Base-by-base conservation (phyloP, 2,113 vertebrate genomes). In the Rhea pennata region DNA sequence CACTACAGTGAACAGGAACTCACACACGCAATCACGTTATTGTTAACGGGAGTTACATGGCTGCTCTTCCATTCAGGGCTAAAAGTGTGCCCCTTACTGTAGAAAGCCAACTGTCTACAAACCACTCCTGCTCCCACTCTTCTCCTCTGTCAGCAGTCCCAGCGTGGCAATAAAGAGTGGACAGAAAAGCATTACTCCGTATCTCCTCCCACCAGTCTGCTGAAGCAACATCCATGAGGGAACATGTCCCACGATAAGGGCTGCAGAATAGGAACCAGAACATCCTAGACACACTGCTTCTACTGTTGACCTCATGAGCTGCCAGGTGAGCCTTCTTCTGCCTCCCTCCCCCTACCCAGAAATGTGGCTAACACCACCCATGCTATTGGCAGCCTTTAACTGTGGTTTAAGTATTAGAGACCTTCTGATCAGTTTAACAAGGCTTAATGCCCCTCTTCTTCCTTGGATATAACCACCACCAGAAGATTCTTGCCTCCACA, bases 21-120 rank as follows among this genome's bases (percentile, higher is more conserved):
- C 96, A 89, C 88, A 97, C 80, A 96, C 2, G 84, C 96, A 96
- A 80, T 96, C 48, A 5, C 23, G 36, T 95, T 97, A 97, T 74
- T 93, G 97, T 94, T 98, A 95, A 96, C 93, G 88, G 94, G 94
- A 97, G 96, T 93, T 96, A 87, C 93, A 84, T 74, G 93, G 90
- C 96, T 81, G 73, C 90, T 87, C 91, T 88, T 94, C 91, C 67
- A 73, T 94, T 92, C 84, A 17, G 48, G 72, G 58, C 84, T 95
- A 90, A 95, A 91, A 96, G 95, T 85, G 83, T 88, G 42, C 48
- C 76, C 78, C 48, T 89, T 92, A 59, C 81, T 92, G 86, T 19
- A 84, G 89, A 88, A 93, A 84, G 62, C 80, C 73, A 76, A 88
- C 87, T 83, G 73, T 85, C 77, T 78, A 27, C 83, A 89, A 77